A percentile compares a stretch with the other conserved stretches of the same genome.
Evolutionary conservation across 2,113 vertebrate genomes (phyloP).

Genomic region (Taxidea taxus): DNA sequence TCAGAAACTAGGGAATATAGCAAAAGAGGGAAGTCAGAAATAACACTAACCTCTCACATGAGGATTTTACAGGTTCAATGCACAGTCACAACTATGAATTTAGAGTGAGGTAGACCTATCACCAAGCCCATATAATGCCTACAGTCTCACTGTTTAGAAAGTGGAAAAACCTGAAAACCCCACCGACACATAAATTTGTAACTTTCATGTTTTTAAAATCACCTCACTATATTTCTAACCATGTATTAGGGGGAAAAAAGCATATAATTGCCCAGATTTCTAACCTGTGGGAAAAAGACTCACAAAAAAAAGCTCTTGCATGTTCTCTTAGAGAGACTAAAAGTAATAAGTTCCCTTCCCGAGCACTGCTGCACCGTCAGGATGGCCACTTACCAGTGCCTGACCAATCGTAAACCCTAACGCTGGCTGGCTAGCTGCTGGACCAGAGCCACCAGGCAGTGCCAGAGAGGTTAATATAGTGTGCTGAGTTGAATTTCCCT

Average conservation of each 20-base stretch:
- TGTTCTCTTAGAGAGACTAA: neutral
- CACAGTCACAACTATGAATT: neutral
- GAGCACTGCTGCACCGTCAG: neutral
- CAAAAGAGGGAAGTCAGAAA: neutral
- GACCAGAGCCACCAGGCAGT: slow-evolving; percentile 24
- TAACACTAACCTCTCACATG: neutral
- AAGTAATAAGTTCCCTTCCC: neutral
- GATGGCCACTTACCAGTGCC: neutral
- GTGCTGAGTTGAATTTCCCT: neutral
- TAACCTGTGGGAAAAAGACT: neutral
- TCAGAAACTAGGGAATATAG: neutral
- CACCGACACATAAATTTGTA: neutral
- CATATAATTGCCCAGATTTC: neutral
- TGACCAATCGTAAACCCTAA: slow-evolving; percentile 6
- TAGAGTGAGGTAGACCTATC: neutral
- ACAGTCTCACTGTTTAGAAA: neutral
- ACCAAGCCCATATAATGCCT: neutral
- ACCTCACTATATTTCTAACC: neutral
- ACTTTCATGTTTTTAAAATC: slow-evolving; percentile 9
- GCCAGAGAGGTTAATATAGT: slow-evolving; percentile 51
- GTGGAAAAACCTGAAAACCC: neutral
- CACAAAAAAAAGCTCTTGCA: neutral
- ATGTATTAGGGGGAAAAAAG: neutral
- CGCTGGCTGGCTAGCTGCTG: neutral
- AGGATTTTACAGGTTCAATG: neutral